Evolutionary conservation across 2,888 invertebrate species (phyloP).

Genomic region (Epistrophe grossulariae): DNA sequence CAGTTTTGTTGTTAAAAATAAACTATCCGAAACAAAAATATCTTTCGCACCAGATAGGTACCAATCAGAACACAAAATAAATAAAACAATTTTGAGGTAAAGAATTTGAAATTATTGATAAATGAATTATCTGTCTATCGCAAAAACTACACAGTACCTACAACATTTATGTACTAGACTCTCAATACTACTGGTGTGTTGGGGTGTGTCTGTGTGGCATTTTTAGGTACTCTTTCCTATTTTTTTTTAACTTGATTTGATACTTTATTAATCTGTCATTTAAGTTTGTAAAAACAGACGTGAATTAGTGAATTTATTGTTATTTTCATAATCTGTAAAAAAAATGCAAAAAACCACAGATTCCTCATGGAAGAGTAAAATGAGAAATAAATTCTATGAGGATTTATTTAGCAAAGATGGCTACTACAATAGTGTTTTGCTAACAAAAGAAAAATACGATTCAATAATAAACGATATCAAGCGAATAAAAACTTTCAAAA

Average conservation of each 20-base stretch:
- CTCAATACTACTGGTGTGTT: not conserved
- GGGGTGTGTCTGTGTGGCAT: not conserved
- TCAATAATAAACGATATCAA: conserved; percentile 20
- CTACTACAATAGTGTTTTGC: conserved; percentile 23
- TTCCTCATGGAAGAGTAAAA: conserved; percentile 6
- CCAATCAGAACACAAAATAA: too few relatives aligned
- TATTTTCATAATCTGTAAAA: not conserved
- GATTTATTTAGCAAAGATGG: conserved; percentile 5
- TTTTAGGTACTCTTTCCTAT: not conserved
- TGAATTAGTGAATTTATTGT: not conserved
- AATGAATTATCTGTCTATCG: not conserved
- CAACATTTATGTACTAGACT: not conserved
- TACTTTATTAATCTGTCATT: conserved; percentile 14
- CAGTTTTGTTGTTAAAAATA: too few relatives aligned
- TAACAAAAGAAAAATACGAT: conserved; percentile 22
- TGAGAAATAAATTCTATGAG: conserved; percentile 20
- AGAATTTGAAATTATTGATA: not conserved
- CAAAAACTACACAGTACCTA: not conserved
- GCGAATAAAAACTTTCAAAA: conserved; percentile 12
- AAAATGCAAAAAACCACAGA: not conserved
- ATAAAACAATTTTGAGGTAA: too few relatives aligned
- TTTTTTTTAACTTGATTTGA: not conserved
- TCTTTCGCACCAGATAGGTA: too few relatives aligned
- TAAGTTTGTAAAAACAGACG: not conserved
- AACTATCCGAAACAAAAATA: too few relatives aligned